phyloP scores from a whole-genome alignment of 2,113 vertebrate genomes.

The Paracanthobrama guichenoti region DNA sequence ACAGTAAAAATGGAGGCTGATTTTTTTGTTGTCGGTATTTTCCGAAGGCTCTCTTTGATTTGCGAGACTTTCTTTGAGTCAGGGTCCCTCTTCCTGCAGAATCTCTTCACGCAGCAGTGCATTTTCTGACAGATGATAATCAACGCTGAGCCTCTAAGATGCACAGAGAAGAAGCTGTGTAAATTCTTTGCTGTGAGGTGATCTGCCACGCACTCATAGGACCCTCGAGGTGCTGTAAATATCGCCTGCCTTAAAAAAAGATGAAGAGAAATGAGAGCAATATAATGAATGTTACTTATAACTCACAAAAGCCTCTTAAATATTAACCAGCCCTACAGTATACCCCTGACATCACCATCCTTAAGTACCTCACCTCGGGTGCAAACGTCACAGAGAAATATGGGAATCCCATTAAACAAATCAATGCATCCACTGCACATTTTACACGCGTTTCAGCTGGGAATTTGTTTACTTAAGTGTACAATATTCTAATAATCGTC shows the following conservation, averaged over 20 bases:
- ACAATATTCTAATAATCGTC: no score
- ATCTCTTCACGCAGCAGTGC: conserved; percentile 15
- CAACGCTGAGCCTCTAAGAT: conserved; percentile 1
- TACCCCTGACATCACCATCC: conserved; percentile 9
- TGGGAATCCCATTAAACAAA: conserved; percentile 22
- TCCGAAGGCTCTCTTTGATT: neutral
- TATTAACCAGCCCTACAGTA: conserved; percentile 28
- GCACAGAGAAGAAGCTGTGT: neutral
- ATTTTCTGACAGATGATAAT: conserved; percentile 33
- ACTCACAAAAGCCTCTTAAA: conserved; percentile 30
- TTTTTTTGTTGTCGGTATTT: conserved; percentile 16
- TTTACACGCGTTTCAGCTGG: neutral
- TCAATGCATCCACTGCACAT: neutral
- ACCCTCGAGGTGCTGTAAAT: conserved; percentile 30
- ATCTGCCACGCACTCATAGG: conserved; percentile 1
- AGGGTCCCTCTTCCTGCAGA: neutral
- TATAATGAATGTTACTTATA: conserved; percentile 34
- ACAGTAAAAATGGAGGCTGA: conserved; percentile 20
- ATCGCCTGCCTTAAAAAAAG: conserved; percentile 15
- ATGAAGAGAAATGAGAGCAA: conserved; percentile 23
- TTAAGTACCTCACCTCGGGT: conserved; percentile 28
- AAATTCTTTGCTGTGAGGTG: neutral
- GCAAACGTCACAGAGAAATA: neutral
- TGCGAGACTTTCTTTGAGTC: conserved; percentile 22
- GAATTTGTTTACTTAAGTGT: neutral